phyloP scores from a whole-genome alignment of 2,888 invertebrate species.

The Prosapia bicincta region DNA sequence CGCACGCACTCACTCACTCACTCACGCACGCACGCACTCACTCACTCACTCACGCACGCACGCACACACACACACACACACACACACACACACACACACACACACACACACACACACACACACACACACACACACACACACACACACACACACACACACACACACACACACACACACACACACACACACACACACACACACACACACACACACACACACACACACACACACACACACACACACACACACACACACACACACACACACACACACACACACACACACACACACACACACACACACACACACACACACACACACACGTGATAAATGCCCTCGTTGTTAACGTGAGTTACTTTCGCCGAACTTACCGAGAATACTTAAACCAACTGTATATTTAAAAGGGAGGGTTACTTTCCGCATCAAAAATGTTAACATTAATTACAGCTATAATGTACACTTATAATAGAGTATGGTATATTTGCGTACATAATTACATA shows the following conservation, averaged over 20 bases:
- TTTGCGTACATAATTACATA: no score
- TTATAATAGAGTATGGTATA: no score
- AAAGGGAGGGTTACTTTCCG: no score
- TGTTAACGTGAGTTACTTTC: no score
- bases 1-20: no score
- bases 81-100: background rate
- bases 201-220: background rate
- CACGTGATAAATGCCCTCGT: no score
- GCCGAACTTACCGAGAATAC: no score
- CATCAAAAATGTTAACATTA: no score
- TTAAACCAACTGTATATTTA: no score
- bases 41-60: no score
- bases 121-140: background rate
- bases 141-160: background rate
- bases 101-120: background rate
- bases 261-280: background rate
- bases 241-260: background rate
- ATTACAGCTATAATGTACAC: no score
- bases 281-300: background rate
- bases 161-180: background rate
- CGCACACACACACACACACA: background rate
- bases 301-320: background rate
- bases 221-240: background rate
- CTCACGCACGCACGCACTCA: no score
- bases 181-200: background rate